A percentile compares a stretch with the other conserved stretches of the same genome.
These are phyloP conservation scores for Ametastegia equiseti DNA, from an alignment of 2,888 invertebrate genomes.

Conservation along the genomic window DNA sequence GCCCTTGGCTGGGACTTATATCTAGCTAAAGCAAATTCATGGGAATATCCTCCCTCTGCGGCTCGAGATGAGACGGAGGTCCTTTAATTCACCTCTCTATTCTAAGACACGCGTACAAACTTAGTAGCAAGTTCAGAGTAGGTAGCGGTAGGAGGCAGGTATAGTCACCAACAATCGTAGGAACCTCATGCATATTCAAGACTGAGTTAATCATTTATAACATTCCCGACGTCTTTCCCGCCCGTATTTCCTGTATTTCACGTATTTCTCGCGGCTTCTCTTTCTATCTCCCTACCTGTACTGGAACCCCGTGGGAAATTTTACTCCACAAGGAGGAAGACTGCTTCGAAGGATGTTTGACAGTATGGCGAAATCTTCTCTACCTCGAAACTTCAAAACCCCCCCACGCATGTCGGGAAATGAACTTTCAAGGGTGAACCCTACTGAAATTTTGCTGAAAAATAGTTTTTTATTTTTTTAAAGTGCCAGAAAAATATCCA, in stretches of 20 bases:
- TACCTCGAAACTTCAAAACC: background rate
- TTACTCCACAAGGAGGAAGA: background rate
- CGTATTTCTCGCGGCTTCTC: background rate
- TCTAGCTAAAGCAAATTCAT: too few relatives aligned
- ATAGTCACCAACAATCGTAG: conserved; percentile 48
- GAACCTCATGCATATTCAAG: conserved; percentile 50
- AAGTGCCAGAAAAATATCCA: too few relatives aligned
- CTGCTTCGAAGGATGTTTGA: background rate
- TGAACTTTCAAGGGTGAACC: background rate
- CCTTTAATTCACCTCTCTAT: conserved; percentile 47
- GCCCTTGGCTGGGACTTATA: too few relatives aligned
- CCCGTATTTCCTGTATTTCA: conserved; percentile 19
- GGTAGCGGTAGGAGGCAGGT: too few relatives aligned
- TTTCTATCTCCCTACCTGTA: too few relatives aligned
- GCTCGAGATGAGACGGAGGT: background rate
- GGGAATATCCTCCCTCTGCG: background rate
- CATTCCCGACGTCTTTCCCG: conserved; percentile 12
- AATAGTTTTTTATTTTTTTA: too few relatives aligned
- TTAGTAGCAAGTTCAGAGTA: conserved; percentile 42
- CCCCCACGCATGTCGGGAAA: background rate
- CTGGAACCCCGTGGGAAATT: conserved; percentile 23
- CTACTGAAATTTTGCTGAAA: too few relatives aligned
- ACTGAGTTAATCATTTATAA: conserved; percentile 50
- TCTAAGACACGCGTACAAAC: conserved; percentile 48
- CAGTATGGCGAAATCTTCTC: background rate